Conservation (phyloP, 2,888 invertebrate genomes). For the Ligdia adustata region DNA sequence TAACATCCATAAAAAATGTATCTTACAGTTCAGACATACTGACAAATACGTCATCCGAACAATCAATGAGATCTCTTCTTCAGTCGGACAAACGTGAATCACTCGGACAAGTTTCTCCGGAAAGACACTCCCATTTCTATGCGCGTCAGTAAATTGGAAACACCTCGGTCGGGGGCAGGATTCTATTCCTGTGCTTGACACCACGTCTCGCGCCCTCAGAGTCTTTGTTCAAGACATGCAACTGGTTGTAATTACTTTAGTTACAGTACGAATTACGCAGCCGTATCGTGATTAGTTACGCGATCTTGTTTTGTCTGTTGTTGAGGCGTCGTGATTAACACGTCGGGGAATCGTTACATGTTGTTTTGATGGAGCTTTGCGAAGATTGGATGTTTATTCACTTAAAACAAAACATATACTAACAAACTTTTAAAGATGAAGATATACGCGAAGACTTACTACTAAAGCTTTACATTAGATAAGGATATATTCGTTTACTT, state of each 20-base stretch:
- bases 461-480: too few species aligned
- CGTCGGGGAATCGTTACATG: neutral
- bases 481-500: too few species aligned
- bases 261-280: constrained; percentile 65
- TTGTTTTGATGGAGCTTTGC: neutral
- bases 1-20: too few species aligned
- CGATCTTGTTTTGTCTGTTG: constrained; percentile 35
- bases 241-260: constrained; percentile 59
- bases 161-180: constrained; percentile 66
- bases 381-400: too few species aligned
- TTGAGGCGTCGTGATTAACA: constrained; percentile 21
- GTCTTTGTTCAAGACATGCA: constrained; percentile 70
- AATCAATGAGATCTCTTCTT: neutral
- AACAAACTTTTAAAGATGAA: too few species aligned
- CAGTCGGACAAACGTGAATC: too few species aligned
- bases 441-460: too few species aligned
- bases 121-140: constrained; percentile 8
- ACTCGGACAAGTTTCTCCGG: neutral
- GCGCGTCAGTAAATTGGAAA: constrained; percentile 66
- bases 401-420: too few species aligned
- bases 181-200: constrained; percentile 79
- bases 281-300: constrained; percentile 53
- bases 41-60: too few species aligned
- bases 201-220: constrained; percentile 41
- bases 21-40: too few species aligned